A percentile compares a stretch with the other conserved stretches of the same genome.
phyloP scores from a whole-genome alignment of 1,140 invertebrate genomes.

The Lepidostoma basale region DNA sequence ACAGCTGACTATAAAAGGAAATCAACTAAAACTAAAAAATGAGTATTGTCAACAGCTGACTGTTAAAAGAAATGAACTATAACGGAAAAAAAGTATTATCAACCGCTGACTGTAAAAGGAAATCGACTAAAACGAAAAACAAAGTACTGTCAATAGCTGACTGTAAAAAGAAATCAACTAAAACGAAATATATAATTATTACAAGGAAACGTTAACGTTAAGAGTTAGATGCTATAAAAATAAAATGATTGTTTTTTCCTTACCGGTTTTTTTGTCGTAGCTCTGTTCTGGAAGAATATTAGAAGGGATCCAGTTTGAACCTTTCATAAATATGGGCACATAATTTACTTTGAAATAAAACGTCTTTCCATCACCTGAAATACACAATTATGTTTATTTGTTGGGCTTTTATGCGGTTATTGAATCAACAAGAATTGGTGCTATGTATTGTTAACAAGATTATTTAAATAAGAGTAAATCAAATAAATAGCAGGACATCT shows the following conservation, averaged over 20 bases:
- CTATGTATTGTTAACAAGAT: no score
- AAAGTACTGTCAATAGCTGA: conserved; percentile 53
- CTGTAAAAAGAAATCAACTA: neutral
- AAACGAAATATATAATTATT: neutral
- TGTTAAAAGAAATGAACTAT: no score
- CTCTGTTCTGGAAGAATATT: conserved; percentile 84
- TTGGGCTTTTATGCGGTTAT: no score
- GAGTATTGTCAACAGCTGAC: neutral
- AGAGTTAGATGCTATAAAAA: neutral
- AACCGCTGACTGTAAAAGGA: no score
- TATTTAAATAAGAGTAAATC: no score
- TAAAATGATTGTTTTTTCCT: neutral
- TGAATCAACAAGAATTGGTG: no score
- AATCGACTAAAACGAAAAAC: no score
- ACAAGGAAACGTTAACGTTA: neutral
- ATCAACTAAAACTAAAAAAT: neutral
- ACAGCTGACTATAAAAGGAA: neutral
- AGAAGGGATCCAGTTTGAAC: conserved; percentile 94
- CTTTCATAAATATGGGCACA: conserved; percentile 92
- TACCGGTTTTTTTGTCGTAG: conserved; percentile 52
- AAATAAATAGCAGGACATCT: no score
- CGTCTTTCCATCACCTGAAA: conserved; percentile 64
- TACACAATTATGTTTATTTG: no score
- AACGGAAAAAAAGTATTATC: no score
- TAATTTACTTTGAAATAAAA: conserved; percentile 93